Percentiles rank a stretch among this genome's conserved stretches.
Evolutionary conservation across 2,113 vertebrate genomes (phyloP).

Genomic region (Hemibates koningsi): DNA sequence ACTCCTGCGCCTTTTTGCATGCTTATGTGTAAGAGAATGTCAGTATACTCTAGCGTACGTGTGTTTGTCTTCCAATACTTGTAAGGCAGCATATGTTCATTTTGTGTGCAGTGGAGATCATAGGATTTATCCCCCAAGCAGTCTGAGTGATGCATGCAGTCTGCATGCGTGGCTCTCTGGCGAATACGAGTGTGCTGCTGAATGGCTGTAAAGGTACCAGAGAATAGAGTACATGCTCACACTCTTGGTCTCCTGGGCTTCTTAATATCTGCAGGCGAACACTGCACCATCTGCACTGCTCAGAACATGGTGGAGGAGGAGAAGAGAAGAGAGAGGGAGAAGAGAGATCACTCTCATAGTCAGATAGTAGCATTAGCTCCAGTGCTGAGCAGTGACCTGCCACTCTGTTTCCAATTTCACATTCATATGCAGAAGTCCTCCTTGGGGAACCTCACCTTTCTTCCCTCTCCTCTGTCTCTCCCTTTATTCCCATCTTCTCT

Average conservation of each 20-base stretch:
- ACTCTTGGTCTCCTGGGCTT: slow-evolving; percentile 54
- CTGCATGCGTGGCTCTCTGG: not conserved
- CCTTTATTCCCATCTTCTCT: not conserved
- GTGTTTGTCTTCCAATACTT: not conserved
- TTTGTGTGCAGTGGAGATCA: slow-evolving; percentile 20
- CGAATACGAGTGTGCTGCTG: not conserved
- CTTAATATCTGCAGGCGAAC: slow-evolving; percentile 66
- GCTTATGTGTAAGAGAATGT: slow-evolving; percentile 8
- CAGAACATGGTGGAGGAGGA: slow-evolving; percentile 7
- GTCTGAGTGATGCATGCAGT: slow-evolving; percentile 9
- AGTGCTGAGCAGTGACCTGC: slow-evolving; percentile 50
- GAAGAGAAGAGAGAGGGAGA: not conserved
- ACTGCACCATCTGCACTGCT: slow-evolving; percentile 68
- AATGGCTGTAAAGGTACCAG: slow-evolving; percentile 22
- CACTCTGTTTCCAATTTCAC: slow-evolving; percentile 53
- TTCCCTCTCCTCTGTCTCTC: slow-evolving; percentile 11
- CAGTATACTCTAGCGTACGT: not conserved
- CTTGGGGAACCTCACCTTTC: slow-evolving; percentile 41
- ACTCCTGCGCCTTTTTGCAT: slow-evolving; percentile 17
- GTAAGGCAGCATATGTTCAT: slow-evolving; percentile 17
- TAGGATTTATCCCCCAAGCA: slow-evolving; percentile 5
- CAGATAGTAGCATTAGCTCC: slow-evolving; percentile 45
- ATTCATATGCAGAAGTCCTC: slow-evolving; percentile 61
- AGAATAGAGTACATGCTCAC: slow-evolving; percentile 34
- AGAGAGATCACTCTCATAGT: slow-evolving; percentile 2